Base-by-base conservation (phyloP, 2,113 vertebrate genomes). In the Saimiri boliviensis region DNA sequence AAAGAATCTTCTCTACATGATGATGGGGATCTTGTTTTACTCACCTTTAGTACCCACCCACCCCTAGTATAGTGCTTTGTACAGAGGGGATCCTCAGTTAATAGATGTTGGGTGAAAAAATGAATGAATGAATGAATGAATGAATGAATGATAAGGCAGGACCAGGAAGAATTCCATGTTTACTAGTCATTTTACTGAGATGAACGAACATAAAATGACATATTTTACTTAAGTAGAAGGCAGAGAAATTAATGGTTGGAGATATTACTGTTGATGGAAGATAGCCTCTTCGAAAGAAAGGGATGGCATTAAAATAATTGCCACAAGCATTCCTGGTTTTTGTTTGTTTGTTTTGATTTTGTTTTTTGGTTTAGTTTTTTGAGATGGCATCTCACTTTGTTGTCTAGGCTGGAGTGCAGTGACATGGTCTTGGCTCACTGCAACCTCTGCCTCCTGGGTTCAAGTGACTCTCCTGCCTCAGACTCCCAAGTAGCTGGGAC, bases 371-470 rank as follows among this genome's bases (percentile, higher is more conserved):
- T 63, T 32, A 6, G 60, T 32, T 63, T 63, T 63, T 63, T 32
- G 27, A 32, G 60, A 63, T 63, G 27, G 60, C 13, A 1, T 63
- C 60, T 30, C 0, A 0, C 60, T 32, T 5, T 63, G 27, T 63
- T 30, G 27, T 27, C 60, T 30, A 32, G 60, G 60, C 27, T 63
- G 27, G 60, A 32, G 60, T 63, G 27, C 60, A 32, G 60, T 63
- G 60, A 12, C 12, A 63, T 63, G 27, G 32, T 63, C 27, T 63
- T 32, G 27, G 60, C 12, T 63, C 60, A 63, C 27, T 63, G 60
- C 60, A 63, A 63, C 60, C 27, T 32, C 27, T 6, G 60, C 60
- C 27, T 63, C 60, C 60, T 30, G 27, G 27, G 60, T 63, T 63
- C 12, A 63, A 63, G 27, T 2, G 2, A 63, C 60, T 63, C 12